Evolutionary conservation across 2,797 vertebrate genomes (phyloP), one percentile per base, ranked within the genome.

Genomic region (Rhynchonycteris naso): DNA sequence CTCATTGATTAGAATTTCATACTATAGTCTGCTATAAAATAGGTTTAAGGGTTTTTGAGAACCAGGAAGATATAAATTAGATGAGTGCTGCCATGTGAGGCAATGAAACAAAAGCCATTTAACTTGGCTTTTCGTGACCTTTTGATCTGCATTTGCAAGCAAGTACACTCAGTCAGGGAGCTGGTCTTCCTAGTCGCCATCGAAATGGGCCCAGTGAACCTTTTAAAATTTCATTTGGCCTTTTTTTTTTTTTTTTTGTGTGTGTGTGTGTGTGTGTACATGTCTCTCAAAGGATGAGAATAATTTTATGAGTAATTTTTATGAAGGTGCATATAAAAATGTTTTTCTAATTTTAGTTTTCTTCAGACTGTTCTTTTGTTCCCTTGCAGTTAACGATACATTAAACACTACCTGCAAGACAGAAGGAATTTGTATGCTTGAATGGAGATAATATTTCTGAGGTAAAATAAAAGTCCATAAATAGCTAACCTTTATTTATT

Each of bases 171-270:
- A 9, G 12, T 12, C 38, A 84, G n/a, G 12, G 6, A 5, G 15
- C 15, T 71, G 10, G 3, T 8, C 21, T 91, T 90, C 26, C 72
- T 83, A 59, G 28, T 66, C 15, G 14, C 35, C 24, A 30, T 4
- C 28, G 50, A 87, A 81, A 92, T 76, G 12, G 26, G 15, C 7
- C 11, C 8, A 2, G 19, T 54, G 47, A 90, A 30, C 0, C 2
- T 59, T 93, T 95, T 33, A 92, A 66, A 78, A 92, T 89, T 92
- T 92, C 30, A 89, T 82, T 84, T 82, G 38, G 79, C 61, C 2
- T 14, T 75, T 83, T 86, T 68, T 81, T n/a, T n/a, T n/a, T n/a
- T n/a, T n/a, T n/a, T n/a, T n/a, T n/a, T 58, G 54, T 21, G 54
- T 56, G 56, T 56, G 56, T 21, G 18, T 21, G 56, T 74, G 1